These are phyloP conservation scores for Lethocerus indicus DNA, from an alignment of 1,140 invertebrate species.

Conservation along the genomic window DNA sequence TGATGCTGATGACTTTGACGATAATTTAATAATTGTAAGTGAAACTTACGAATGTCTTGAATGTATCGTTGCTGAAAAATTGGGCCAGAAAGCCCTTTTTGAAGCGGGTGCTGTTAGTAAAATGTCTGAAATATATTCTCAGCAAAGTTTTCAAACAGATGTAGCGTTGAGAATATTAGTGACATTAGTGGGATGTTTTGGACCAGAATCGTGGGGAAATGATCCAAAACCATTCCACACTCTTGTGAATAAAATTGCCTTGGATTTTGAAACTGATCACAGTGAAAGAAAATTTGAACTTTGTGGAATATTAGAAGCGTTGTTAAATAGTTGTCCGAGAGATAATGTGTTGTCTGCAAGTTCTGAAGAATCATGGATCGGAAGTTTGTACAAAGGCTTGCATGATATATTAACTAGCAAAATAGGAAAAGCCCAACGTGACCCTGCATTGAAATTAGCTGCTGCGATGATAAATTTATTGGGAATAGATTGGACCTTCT, in stretches of 20 bases:
- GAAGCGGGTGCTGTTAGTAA: constrained; percentile 57
- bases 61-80: constrained; percentile 49
- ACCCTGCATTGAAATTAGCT: constrained; percentile 68
- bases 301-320: constrained; percentile 50
- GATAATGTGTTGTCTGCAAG: background rate
- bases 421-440: constrained; percentile 69
- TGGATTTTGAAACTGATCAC: constrained; percentile 75
- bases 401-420: constrained; percentile 69
- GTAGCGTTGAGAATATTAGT: constrained; percentile 65
- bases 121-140: constrained; percentile 67
- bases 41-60: constrained; percentile 73
- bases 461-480: constrained; percentile 60
- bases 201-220: constrained; percentile 50
- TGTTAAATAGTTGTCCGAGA: constrained; percentile 49
- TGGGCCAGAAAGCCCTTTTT: constrained; percentile 56
- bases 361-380: constrained; percentile 41
- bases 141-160: constrained; percentile 72
- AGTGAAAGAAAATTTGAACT: constrained; percentile 76
- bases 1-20: constrained; percentile 51
- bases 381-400: constrained; percentile 57
- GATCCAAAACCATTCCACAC: constrained; percentile 54
- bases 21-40: constrained; percentile 71
- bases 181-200: constrained; percentile 46
- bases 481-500: constrained; percentile 68
- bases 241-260: constrained; percentile 63